These are phyloP conservation scores for Tenebrosternarchus preto DNA, from an alignment of 2,113 vertebrate genomes.

Conservation along the genomic window DNA sequence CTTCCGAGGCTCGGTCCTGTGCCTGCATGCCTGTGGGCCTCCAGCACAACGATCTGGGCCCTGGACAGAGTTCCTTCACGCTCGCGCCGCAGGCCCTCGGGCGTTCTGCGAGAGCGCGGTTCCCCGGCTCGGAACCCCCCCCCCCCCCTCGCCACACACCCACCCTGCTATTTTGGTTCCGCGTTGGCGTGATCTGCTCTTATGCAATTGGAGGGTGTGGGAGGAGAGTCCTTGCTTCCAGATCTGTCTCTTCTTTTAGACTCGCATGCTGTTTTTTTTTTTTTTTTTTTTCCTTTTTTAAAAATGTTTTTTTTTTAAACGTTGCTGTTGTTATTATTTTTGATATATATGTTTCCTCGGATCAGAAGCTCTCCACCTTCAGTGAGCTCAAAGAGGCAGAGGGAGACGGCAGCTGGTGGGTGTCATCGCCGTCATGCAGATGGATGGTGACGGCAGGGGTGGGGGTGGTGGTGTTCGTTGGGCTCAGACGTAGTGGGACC, in stretches of 20 bases:
- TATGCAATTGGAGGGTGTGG: slow-evolving; percentile 47
- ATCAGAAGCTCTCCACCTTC: background rate
- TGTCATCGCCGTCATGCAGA: background rate
- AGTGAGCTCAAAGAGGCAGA: slow-evolving; percentile 7
- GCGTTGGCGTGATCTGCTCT: slow-evolving; percentile 37
- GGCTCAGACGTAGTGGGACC: too few species aligned
- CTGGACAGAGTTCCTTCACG: background rate
- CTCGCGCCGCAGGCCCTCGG: background rate
- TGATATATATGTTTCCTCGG: background rate
- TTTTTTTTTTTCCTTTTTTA: background rate
- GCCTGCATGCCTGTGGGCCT: too few species aligned
- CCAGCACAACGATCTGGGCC: too few species aligned
- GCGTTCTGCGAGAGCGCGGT: slow-evolving; percentile 1
- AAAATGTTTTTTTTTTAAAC: too few species aligned
- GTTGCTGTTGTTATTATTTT: background rate
- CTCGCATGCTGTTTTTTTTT: slow-evolving; percentile 13
- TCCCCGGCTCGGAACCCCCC: slow-evolving; percentile 11
- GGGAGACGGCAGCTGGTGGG: background rate
- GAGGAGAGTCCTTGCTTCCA: slow-evolving; percentile 19
- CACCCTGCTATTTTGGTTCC: slow-evolving; percentile 39
- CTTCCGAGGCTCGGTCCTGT: too few species aligned
- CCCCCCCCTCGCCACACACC: background rate
- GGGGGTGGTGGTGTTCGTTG: too few species aligned
- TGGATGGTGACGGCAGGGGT: background rate
- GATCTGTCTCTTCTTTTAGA: slow-evolving; percentile 40